phyloP scores from a whole-genome alignment of 2,888 invertebrate species.

The Rhagophthalmus giganteus region DNA sequence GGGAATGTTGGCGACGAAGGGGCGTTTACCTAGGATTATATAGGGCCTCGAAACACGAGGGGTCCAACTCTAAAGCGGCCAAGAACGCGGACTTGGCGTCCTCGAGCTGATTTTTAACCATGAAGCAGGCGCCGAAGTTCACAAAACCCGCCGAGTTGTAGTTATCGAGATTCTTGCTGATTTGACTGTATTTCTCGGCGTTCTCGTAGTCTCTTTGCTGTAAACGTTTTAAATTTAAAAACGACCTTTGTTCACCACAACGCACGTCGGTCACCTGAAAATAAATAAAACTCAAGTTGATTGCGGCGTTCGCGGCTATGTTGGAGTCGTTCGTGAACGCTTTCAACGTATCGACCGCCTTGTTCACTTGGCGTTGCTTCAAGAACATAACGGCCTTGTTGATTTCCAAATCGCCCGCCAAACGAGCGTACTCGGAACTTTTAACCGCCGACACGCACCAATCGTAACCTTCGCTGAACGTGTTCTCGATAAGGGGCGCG shows the following conservation, averaged over 20 bases:
- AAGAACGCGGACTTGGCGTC: conserved; percentile 72
- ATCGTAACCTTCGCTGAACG: conserved; percentile 67
- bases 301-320: conserved; percentile 81
- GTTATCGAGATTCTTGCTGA: conserved; percentile 72
- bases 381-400: conserved; percentile 87
- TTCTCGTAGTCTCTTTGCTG: conserved; percentile 79
- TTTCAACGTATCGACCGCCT: conserved; percentile 82
- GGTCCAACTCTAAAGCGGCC: conserved; percentile 77
- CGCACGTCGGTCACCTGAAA: conserved; percentile 72
- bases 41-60: conserved; percentile 80
- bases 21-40: too few relatives aligned
- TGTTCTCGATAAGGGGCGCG: conserved; percentile 77
- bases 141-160: conserved; percentile 83
- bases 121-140: conserved; percentile 81
- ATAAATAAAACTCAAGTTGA: conserved; percentile 84
- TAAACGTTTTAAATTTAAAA: not conserved
- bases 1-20: too few relatives aligned
- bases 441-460: conserved; percentile 97
- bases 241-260: too few relatives aligned
- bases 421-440: conserved; percentile 79
- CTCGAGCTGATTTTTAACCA: conserved; percentile 68
- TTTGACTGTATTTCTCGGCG: conserved; percentile 75
- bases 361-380: conserved; percentile 75
- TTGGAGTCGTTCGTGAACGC: conserved; percentile 84
- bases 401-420: conserved; percentile 87